Evolutionary conservation across 2,888 invertebrate species (phyloP).

Genomic region (Ophion ellenae): DNA sequence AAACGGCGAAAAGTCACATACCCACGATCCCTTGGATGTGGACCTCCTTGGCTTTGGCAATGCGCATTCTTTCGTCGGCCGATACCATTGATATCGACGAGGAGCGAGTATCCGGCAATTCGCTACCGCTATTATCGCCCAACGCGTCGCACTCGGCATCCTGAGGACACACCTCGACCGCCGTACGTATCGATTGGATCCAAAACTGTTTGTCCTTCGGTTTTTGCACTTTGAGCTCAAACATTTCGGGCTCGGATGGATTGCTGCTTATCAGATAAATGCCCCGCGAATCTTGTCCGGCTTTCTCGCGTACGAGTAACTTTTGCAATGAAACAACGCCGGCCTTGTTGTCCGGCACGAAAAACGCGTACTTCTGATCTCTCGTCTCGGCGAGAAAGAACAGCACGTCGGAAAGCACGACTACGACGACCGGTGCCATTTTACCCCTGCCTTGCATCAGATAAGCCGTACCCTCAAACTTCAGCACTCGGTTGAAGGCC

Average conservation of each 20-base stretch:
- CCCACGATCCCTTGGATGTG: constrained; percentile 93
- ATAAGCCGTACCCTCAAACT: constrained; percentile 95
- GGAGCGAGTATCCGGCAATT: constrained; percentile 76
- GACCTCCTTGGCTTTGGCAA: constrained; percentile 91
- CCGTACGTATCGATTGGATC: constrained; percentile 94
- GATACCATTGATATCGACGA: constrained; percentile 81
- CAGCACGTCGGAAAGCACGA: constrained; percentile 95
- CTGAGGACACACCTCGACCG: constrained; percentile 94
- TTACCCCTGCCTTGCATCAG: constrained; percentile 96
- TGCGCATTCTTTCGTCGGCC: constrained; percentile 91
- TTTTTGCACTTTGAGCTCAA: constrained; percentile 93
- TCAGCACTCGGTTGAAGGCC: constrained; percentile 92
- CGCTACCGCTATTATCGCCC: constrained; percentile 74
- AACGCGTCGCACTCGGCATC: constrained; percentile 89
- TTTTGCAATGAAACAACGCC: constrained; percentile 97
- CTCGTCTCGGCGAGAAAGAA: constrained; percentile 95
- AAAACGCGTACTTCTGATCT: constrained; percentile 96
- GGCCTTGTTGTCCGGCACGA: constrained; percentile 97
- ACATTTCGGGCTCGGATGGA: constrained; percentile 97
- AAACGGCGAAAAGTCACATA: constrained; percentile 82
- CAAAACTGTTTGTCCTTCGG: constrained; percentile 95
- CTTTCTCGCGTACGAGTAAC: constrained; percentile 96
- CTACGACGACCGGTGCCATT: constrained; percentile 94
- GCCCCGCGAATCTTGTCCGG: constrained; percentile 94
- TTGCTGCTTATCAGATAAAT: constrained; percentile 97